Evolutionary conservation across 2,113 vertebrate genomes (phyloP).

Genomic region (Oryzias woworae): DNA sequence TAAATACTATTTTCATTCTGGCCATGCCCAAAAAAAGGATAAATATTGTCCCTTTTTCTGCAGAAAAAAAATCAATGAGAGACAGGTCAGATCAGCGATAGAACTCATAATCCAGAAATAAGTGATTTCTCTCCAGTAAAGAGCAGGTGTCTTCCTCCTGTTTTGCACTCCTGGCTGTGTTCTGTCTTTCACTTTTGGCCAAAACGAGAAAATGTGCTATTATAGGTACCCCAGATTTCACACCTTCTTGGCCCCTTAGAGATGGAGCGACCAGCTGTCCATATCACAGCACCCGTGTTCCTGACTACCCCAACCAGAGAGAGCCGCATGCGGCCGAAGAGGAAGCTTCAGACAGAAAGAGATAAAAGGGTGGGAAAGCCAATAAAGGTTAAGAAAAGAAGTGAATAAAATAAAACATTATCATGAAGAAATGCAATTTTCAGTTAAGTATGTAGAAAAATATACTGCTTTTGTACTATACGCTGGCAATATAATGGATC

Average conservation of each 20-base stretch:
- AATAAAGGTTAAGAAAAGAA: constrained; percentile 10
- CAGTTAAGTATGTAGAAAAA: constrained; percentile 11
- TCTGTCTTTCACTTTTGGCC: constrained; percentile 48
- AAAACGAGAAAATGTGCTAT: constrained; percentile 78
- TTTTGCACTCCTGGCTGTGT: constrained; percentile 55
- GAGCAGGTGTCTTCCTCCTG: constrained; percentile 57
- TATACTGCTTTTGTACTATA: background rate
- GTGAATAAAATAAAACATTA: constrained; percentile 44
- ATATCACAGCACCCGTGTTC: constrained; percentile 76
- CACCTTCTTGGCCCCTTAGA: constrained; percentile 75
- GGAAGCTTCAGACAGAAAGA: constrained; percentile 29
- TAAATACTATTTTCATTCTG: constrained; percentile 47
- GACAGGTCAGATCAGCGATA: constrained; percentile 42
- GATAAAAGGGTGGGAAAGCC: constrained; percentile 15
- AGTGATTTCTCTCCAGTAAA: constrained; percentile 45
- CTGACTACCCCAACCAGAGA: constrained; percentile 68
- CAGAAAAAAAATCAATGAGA: constrained; percentile 60
- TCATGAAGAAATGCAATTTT: constrained; percentile 24
- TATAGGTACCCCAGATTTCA: constrained; percentile 79
- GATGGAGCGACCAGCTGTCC: constrained; percentile 78
- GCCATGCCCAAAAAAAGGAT: constrained; percentile 61
- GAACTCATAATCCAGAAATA: constrained; percentile 40
- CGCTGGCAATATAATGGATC: constrained; percentile 58
- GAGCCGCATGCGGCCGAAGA: constrained; percentile 55
- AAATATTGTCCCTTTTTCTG: constrained; percentile 64